phyloP scores from a whole-genome alignment of 2,113 vertebrate species.

The Ctenodactylus gundi region DNA sequence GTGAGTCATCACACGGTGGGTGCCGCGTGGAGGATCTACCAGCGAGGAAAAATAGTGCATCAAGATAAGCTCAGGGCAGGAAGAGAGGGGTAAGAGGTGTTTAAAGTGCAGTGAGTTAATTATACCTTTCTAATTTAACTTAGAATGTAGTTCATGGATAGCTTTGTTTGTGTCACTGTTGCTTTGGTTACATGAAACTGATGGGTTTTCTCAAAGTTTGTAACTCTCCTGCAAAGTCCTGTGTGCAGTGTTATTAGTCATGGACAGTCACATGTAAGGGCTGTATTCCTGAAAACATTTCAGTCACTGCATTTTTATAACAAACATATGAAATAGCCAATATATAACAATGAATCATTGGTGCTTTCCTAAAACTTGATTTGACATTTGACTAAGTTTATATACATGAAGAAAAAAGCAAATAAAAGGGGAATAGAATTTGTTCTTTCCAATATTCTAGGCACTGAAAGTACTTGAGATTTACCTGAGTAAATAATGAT shows the following conservation, averaged over 20 bases:
- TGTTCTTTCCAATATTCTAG: not conserved
- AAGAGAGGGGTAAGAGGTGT: no score
- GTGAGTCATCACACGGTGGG: slow-evolving; percentile 28
- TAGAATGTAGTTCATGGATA: not conserved
- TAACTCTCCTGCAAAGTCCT: not conserved
- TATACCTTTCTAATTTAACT: slow-evolving; percentile 20
- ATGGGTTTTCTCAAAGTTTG: not conserved
- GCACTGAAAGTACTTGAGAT: not conserved
- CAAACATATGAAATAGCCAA: not conserved
- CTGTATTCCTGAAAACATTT: not conserved
- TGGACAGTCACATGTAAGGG: not conserved
- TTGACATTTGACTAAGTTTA: not conserved
- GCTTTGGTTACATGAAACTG: not conserved
- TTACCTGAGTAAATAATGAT: not conserved
- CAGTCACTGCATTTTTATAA: not conserved
- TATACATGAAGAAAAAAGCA: not conserved
- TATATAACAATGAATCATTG: not conserved
- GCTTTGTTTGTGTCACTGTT: not conserved
- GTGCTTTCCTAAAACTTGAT: not conserved
- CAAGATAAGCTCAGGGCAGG: not conserved
- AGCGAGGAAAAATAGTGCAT: not conserved
- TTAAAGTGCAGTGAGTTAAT: not conserved
- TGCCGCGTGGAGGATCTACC: not conserved
- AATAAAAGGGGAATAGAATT: not conserved
- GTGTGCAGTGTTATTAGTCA: not conserved